phyloP scores from a whole-genome alignment of 2,888 invertebrate species.

The Eupithecia subfuscata region DNA sequence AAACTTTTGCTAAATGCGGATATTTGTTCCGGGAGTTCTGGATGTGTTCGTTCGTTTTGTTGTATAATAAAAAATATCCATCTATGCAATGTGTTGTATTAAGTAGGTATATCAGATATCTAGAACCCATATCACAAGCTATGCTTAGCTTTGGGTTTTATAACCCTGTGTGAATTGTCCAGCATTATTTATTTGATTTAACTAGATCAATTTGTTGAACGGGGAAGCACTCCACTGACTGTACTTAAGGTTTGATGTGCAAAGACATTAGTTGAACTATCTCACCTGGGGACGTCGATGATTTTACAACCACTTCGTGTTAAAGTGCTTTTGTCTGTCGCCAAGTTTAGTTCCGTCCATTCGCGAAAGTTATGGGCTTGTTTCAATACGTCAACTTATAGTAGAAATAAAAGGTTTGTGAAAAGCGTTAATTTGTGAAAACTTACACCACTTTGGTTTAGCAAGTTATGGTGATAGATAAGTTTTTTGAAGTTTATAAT shows the following conservation, averaged over 20 bases:
- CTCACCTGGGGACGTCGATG: background rate
- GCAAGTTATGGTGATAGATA: background rate
- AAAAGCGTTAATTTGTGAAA: background rate
- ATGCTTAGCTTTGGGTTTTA: too few relatives aligned
- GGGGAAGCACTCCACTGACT: background rate
- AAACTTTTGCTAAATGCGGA: too few relatives aligned
- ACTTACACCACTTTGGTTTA: background rate
- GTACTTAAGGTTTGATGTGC: slow-evolving; percentile 4
- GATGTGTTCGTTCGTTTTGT: too few relatives aligned
- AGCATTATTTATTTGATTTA: background rate
- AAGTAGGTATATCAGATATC: too few relatives aligned
- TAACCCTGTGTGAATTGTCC: too few relatives aligned
- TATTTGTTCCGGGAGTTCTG: too few relatives aligned
- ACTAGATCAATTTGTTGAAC: background rate
- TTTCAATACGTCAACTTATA: background rate
- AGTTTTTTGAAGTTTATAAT: too few relatives aligned
- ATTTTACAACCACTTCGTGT: slow-evolving; percentile 1
- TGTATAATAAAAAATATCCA: too few relatives aligned
- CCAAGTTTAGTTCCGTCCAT: background rate
- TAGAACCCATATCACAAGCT: too few relatives aligned
- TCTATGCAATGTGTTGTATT: too few relatives aligned
- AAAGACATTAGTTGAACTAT: slow-evolving; percentile 8
- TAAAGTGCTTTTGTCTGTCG: slow-evolving; percentile 4
- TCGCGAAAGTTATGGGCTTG: background rate
- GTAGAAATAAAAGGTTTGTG: background rate